Evolutionary conservation across 2,888 invertebrate species (phyloP), one percentile per base, ranked within the genome.

Genomic region (Pandemis corylana): DNA sequence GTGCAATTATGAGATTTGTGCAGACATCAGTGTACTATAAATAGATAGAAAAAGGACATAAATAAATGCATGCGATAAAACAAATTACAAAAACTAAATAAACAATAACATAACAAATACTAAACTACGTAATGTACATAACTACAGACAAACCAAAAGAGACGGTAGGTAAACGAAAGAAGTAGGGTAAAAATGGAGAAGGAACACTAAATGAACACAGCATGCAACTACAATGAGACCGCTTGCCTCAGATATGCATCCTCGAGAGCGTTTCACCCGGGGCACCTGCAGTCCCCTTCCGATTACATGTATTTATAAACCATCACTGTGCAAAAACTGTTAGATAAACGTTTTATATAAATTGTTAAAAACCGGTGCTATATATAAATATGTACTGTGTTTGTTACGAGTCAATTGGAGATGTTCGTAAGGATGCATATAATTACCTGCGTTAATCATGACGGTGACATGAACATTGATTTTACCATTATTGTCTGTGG

Each of bases 381-480:
- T 77, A 80, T 84, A 85, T 84, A 72, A 70, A 70, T 76, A 77
- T 64, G 65, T 76, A 72, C 68, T 76, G 78, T 77, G 77, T 78
- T 76, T 74, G 77, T 80, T 79, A 80, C 77, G 79, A 69, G 71
- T 76, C 76, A 78, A 76, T 80, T 75, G 78, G 79, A 77, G 76
- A 84, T 86, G 85, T 90, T 89, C 90, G 87, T 91, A 93, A 90
- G 93, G 94, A 94, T 93, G 94, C 93, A 94, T 92, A 93, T 94
- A 94, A 91, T 94, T 93, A 89, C 96, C 96, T 83, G 96, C 96
- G 88, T 96, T 97, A 87, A 97, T 98, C 94, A 97, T 96, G 92
- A 97, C 97, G 89, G 97, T 97, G 89, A 97, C 97, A 95, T 97
- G 97, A 90, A 97, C 97, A 95, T 97, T 97, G 94, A 97, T 97